Percentiles rank a stretch among this genome's conserved stretches.
These are phyloP conservation scores for Eciton burchellii DNA, from an alignment of 1,140 invertebrate species.

Conservation along the genomic window DNA sequence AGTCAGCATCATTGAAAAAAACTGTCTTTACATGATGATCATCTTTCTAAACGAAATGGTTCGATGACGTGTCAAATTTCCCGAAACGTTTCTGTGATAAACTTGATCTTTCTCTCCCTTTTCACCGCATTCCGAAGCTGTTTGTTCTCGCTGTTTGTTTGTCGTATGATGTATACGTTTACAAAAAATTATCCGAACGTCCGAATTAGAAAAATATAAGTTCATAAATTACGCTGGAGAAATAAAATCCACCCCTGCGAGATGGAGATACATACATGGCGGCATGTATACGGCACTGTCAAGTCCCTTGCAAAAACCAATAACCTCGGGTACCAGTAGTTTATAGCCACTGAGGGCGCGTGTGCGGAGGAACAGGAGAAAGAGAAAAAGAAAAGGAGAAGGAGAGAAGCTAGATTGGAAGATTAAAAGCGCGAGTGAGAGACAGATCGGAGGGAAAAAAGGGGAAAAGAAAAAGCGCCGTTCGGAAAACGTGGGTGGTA, in stretches of 20 bases:
- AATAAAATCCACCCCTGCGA: constrained; percentile 26
- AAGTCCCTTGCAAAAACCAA: constrained; percentile 72
- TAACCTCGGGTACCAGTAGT: constrained; percentile 69
- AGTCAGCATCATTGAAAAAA: too few species aligned
- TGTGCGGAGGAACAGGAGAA: background rate
- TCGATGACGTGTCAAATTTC: background rate
- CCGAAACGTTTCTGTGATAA: background rate
- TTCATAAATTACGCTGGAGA: constrained; percentile 12
- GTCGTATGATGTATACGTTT: background rate
- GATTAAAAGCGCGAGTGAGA: constrained; percentile 25
- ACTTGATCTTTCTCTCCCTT: background rate
- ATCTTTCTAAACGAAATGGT: too few species aligned
- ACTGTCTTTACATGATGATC: too few species aligned
- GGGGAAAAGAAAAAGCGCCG: background rate
- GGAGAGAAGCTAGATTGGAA: background rate
- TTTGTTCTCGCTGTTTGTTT: constrained; percentile 6
- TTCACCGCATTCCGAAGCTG: background rate
- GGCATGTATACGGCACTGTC: constrained; percentile 56
- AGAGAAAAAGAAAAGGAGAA: constrained; percentile 9
- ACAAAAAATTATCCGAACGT: constrained; percentile 10
- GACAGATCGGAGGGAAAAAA: background rate
- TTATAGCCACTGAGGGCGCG: constrained; percentile 39
- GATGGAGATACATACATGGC: constrained; percentile 4
- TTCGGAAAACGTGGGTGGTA: constrained; percentile 12
- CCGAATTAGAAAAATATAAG: background rate